phyloP scores from a whole-genome alignment of 2,797 vertebrate species.

The Enteromius viviparus region DNA sequence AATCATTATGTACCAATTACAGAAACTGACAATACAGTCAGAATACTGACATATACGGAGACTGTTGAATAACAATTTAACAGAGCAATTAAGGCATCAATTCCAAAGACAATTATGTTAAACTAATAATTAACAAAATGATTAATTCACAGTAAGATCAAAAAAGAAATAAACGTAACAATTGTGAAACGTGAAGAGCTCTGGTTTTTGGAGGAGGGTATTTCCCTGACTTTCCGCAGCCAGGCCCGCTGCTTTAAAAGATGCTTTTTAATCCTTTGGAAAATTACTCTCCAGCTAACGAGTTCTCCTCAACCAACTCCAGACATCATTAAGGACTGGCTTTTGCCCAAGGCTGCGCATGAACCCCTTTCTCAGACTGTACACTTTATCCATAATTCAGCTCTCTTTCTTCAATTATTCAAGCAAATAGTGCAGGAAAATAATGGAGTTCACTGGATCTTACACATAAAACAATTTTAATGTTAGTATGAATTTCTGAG shows the following conservation, averaged over 20 bases:
- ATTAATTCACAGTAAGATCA: constrained; percentile 55
- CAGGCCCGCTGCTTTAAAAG: constrained; percentile 86
- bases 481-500: constrained; percentile 94
- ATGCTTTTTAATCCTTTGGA: constrained; percentile 87
- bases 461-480: constrained; percentile 94
- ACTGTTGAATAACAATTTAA: constrained; percentile 47
- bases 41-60: constrained; percentile 41
- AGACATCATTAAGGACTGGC: constrained; percentile 98
- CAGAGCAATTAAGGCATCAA: constrained; percentile 41
- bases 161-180: constrained; percentile 45
- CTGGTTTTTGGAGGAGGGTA: constrained; percentile 48
- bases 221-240: constrained; percentile 59
- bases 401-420: constrained; percentile 98
- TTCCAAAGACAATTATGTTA: constrained; percentile 52
- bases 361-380: constrained; percentile 99
- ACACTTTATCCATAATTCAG: constrained; percentile 99
- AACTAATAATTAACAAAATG: constrained; percentile 57
- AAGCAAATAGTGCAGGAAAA: constrained; percentile 98
- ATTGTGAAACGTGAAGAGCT: constrained; percentile 49
- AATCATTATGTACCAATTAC: constrained; percentile 50
- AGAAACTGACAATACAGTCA: constrained; percentile 48
- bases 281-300: constrained; percentile 97
- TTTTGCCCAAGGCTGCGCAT: constrained; percentile 92
- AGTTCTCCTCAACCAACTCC: constrained; percentile 93
- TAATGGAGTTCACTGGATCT: constrained; percentile 98